Percentiles rank a stretch among this genome's conserved stretches.
phyloP scores from a whole-genome alignment of 2,113 vertebrate genomes.

The Leucosticte australis region DNA sequence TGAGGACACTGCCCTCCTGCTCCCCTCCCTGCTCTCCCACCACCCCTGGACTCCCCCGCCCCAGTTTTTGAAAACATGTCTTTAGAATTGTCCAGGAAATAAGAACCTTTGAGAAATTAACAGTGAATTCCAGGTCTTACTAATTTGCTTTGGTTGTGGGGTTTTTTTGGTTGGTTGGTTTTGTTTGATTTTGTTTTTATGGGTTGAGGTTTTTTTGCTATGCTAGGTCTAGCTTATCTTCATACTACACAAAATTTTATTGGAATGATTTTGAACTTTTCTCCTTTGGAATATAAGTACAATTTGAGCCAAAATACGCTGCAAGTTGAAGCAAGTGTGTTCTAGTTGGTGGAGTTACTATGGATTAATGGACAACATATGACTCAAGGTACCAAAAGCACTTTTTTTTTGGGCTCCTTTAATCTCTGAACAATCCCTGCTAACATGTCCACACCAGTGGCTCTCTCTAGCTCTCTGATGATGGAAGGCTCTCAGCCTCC shows the following conservation, averaged over 20 bases:
- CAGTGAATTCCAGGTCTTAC: background rate
- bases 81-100: background rate
- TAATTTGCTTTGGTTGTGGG: background rate
- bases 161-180: background rate
- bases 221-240: background rate
- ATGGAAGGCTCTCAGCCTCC: background rate
- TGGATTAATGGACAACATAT: background rate
- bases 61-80: background rate
- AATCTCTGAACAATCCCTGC: background rate
- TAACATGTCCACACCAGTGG: background rate
- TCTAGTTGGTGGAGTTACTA: background rate
- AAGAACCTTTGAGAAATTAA: background rate
- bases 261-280: background rate
- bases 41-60: accelerated
- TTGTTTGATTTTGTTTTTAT: background rate
- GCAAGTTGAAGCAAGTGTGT: background rate
- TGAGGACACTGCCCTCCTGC: background rate
- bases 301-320: background rate
- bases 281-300: background rate
- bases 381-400: background rate
- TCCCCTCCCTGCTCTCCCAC: background rate
- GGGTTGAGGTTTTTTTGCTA: background rate
- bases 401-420: background rate
- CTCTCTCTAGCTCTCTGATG: background rate
- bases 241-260: background rate